A percentile compares a stretch with the other conserved stretches of the same genome.
Conservation (phyloP, 2,797 vertebrate species). For the Epinephelus coioides region DNA sequence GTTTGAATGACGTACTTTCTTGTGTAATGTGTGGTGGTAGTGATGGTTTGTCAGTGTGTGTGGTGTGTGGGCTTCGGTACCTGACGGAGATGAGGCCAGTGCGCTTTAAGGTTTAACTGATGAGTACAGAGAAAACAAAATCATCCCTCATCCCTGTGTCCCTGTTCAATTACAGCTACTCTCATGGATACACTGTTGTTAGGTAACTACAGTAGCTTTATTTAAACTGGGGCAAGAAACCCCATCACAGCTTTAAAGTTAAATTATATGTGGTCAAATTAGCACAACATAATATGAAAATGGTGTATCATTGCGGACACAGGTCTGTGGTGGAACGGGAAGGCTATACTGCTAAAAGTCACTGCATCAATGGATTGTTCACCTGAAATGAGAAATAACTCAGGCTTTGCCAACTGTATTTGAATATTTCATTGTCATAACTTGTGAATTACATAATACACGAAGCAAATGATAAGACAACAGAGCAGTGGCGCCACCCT, state of each 20-base stretch:
- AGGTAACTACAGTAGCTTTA: background rate
- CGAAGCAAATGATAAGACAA: background rate
- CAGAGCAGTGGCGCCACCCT: background rate
- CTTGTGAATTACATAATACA: background rate
- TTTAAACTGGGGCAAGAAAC: background rate
- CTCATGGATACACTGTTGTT: background rate
- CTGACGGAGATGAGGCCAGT: background rate
- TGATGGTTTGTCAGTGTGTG: background rate
- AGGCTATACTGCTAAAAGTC: background rate
- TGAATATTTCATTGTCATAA: background rate
- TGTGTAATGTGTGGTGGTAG: background rate
- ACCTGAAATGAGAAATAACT: too few species aligned
- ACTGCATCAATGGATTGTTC: background rate
- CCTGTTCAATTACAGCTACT: background rate
- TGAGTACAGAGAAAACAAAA: background rate
- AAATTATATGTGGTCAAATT: background rate
- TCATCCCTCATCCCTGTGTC: background rate
- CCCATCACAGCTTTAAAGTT: background rate
- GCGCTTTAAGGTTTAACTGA: background rate
- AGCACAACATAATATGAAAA: background rate
- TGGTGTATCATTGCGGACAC: background rate
- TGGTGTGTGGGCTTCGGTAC: background rate
- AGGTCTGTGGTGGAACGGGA: background rate
- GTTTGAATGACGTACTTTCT: slow-evolving; percentile 2
- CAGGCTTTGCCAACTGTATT: background rate